Percentiles rank a stretch among this genome's conserved stretches.
Evolutionary conservation across 1,140 invertebrate genomes (phyloP).

Genomic region (Drosophila varians): DNA sequence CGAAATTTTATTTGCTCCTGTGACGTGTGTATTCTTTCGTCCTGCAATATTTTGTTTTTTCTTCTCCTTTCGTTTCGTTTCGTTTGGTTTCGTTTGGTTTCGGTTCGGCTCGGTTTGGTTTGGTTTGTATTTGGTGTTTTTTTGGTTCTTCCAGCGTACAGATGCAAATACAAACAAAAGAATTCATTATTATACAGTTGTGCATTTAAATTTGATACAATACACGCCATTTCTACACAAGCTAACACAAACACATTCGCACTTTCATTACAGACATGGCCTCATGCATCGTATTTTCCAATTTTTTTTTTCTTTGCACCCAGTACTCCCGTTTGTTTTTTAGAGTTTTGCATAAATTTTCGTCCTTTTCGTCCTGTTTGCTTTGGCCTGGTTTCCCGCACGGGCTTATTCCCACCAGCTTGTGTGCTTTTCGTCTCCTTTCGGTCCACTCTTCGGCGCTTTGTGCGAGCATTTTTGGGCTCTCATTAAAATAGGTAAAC

Average conservation of each 20-base stretch:
- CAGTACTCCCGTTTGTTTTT: conserved; percentile 48
- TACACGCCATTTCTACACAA: conserved; percentile 73
- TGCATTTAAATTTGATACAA: conserved; percentile 81
- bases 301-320: conserved; percentile 9
- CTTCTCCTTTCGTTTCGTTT: not conserved
- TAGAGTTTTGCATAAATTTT: conserved; percentile 79
- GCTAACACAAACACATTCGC: conserved; percentile 34
- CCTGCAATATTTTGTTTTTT: conserved; percentile 24
- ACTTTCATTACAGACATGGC: conserved; percentile 42
- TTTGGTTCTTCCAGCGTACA: conserved; percentile 42
- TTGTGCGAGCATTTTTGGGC: conserved; percentile 66
- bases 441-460: conserved; percentile 13
- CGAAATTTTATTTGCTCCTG: conserved; percentile 10
- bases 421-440: conserved; percentile 33
- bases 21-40: conserved; percentile 19
- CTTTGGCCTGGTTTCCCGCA: conserved; percentile 76
- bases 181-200: conserved; percentile 78
- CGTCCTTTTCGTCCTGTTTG: conserved; percentile 74
- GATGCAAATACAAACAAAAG: conserved; percentile 72
- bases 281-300: conserved; percentile 56
- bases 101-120: conserved; percentile 29
- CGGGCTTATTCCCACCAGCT: conserved; percentile 51
- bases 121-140: conserved; percentile 16
- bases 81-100: conserved; percentile 27
- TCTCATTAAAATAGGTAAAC: conserved; percentile 82